phyloP scores from a whole-genome alignment of 2,113 vertebrate species.

The Spermophilus dauricus region DNA sequence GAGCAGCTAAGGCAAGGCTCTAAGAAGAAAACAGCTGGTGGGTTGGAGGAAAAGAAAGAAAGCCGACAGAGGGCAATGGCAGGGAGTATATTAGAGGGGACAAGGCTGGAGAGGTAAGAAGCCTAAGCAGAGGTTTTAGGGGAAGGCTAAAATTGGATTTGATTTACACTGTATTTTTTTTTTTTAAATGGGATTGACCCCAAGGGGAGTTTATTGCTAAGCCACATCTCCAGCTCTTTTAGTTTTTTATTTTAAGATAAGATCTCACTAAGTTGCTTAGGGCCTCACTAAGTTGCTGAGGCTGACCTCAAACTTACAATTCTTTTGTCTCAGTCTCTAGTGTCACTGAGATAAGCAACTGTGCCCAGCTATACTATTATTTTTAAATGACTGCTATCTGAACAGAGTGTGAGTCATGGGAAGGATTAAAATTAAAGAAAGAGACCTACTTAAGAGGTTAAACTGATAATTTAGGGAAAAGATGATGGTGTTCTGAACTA shows the following conservation, averaged over 20 bases:
- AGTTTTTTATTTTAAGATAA: too few relatives aligned
- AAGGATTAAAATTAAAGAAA: background rate
- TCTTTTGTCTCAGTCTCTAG: too few relatives aligned
- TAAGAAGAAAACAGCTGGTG: background rate
- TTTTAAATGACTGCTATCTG: background rate
- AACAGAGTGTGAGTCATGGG: background rate
- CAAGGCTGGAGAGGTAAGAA: background rate
- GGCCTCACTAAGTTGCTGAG: too few relatives aligned
- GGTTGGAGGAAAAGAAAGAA: background rate
- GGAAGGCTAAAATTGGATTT: background rate
- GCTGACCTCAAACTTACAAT: too few relatives aligned
- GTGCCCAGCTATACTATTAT: too few relatives aligned
- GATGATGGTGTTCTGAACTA: background rate
- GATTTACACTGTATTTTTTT: background rate
- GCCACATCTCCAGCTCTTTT: too few relatives aligned
- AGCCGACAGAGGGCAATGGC: fast-evolving
- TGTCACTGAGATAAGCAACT: too few relatives aligned
- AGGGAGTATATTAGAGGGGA: too few relatives aligned
- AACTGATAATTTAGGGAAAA: background rate
- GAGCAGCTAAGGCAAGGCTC: background rate
- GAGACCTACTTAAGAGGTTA: background rate
- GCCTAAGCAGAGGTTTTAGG: background rate
- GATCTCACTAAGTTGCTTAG: too few relatives aligned
- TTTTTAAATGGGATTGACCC: too few relatives aligned
- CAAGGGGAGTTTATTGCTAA: too few relatives aligned